Evolutionary conservation across 2,113 vertebrate genomes (phyloP).

Genomic region (Lycocorax pyrrhopterus): DNA sequence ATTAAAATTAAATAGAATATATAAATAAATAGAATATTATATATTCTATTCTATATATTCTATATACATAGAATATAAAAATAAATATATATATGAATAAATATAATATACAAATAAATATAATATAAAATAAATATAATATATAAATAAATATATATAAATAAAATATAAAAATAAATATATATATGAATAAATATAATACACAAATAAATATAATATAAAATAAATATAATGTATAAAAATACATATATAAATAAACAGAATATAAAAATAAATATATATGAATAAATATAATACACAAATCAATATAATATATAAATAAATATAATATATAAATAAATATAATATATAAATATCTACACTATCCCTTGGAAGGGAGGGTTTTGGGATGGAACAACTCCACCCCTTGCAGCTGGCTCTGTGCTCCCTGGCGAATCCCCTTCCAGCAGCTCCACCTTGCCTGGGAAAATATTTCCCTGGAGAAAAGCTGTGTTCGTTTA

Average conservation of each 20-base stretch:
- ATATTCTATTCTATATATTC: no score
- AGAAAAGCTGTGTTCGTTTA: neutral
- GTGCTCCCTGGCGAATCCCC: rapidly evolving
- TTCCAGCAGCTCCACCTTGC: neutral
- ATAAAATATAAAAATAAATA: neutral
- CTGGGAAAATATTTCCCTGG: neutral
- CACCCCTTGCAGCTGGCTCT: neutral
- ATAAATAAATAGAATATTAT: neutral
- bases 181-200: no score
- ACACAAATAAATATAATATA: no score
- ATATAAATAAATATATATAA: no score
- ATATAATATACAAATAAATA: no score
- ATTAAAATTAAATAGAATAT: neutral
- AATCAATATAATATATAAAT: neutral
- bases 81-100: no score
- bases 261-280: neutral
- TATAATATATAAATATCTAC: rapidly evolving
- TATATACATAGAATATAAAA: neutral
- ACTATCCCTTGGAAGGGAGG: neutral
- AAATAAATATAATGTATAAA: no score
- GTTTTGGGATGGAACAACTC: rapidly evolving
- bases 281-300: no score
- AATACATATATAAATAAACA: no score
- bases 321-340: neutral
- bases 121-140: no score